These are phyloP conservation scores for Callithrix jacchus DNA, from an alignment of 2,113 vertebrate genomes.

Conservation along the genomic window DNA sequence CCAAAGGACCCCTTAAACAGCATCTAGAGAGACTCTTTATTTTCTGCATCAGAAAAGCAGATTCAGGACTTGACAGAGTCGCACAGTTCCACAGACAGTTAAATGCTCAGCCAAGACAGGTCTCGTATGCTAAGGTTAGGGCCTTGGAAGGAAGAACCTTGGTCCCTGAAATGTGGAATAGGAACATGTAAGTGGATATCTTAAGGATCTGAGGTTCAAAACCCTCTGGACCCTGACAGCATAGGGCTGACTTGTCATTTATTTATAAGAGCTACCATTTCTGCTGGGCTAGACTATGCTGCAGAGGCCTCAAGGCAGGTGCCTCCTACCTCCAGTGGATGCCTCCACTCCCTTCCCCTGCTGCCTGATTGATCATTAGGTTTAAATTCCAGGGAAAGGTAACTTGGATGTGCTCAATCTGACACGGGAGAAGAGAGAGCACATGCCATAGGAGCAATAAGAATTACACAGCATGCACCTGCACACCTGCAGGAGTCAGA, in stretches of 20 bases:
- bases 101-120: not conserved
- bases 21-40: not conserved
- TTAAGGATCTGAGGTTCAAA: not conserved
- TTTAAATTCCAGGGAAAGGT: not conserved
- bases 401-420: not conserved
- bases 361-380: not conserved
- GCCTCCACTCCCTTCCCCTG: rapidly evolving
- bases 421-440: not conserved
- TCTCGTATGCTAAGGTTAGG: not conserved
- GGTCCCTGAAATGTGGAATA: not conserved
- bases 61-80: not conserved
- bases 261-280: not conserved
- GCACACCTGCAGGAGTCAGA: not conserved
- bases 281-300: not conserved
- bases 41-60: not conserved
- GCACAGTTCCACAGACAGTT: not conserved
- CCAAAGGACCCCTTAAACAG: not conserved
- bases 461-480: not conserved
- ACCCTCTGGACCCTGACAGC: rapidly evolving
- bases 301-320: too few relatives aligned
- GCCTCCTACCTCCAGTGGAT: not conserved
- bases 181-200: rapidly evolving
- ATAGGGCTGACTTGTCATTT: not conserved
- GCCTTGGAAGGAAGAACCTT: not conserved
- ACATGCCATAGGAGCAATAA: not conserved